These are phyloP conservation scores for Polypedilum vanderplanki DNA, from an alignment of 1,140 invertebrate species.

Conservation along the genomic window DNA sequence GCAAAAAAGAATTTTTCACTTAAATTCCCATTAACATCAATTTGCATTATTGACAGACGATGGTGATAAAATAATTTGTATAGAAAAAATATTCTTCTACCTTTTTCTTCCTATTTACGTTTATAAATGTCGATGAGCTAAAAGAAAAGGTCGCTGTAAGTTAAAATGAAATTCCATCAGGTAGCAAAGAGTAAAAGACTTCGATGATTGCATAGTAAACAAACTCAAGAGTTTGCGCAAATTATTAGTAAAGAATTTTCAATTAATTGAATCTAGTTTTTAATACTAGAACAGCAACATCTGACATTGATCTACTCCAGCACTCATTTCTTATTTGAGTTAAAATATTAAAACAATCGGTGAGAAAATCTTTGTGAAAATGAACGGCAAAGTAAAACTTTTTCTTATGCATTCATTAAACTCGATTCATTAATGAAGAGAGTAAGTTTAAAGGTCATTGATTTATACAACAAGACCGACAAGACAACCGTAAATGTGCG, in stretches of 20 bases:
- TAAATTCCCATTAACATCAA: background rate
- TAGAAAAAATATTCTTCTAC: background rate
- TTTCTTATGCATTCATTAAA: constrained; percentile 1
- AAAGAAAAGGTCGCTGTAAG: background rate
- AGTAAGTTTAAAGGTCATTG: constrained; percentile 11
- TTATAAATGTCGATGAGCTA: background rate
- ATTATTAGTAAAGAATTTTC: too few species aligned
- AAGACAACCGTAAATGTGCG: background rate
- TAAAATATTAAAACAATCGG: background rate
- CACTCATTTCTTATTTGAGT: background rate
- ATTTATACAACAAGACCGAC: background rate
- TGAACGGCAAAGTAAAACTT: background rate
- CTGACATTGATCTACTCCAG: too few species aligned
- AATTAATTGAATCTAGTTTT: too few species aligned
- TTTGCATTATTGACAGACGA: constrained; percentile 1
- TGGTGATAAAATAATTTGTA: background rate
- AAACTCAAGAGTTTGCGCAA: background rate
- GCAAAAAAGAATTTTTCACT: background rate
- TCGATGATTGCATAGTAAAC: background rate
- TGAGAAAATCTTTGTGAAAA: background rate
- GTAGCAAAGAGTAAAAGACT: background rate
- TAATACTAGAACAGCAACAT: too few species aligned
- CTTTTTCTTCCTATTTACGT: background rate
- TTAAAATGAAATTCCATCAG: background rate
- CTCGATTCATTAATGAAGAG: background rate